These are phyloP conservation scores for Manis pentadactyla DNA, from an alignment of 2,797 vertebrate species.

Conservation along the genomic window DNA sequence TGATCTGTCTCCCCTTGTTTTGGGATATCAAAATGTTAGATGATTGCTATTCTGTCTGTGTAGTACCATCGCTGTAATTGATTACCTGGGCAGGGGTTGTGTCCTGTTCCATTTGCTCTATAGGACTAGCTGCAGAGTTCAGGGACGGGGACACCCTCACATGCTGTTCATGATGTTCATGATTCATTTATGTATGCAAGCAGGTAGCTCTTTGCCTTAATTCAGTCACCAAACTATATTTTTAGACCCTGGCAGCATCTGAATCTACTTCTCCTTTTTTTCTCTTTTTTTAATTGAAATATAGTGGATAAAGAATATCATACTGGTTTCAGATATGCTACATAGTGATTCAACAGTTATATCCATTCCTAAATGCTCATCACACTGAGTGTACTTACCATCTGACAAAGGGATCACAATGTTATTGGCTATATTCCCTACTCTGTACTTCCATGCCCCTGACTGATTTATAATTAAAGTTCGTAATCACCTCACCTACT, in stretches of 20 bases:
- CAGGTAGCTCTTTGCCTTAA: neutral
- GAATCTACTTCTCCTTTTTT: neutral
- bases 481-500: too few species aligned
- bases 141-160: too few species aligned
- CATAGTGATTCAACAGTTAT: too few species aligned
- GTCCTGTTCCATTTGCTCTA: neutral
- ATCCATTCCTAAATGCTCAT: too few species aligned
- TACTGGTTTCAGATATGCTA: too few species aligned
- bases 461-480: too few species aligned
- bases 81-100: neutral
- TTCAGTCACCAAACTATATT: neutral
- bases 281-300: too few species aligned
- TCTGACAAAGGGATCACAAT: too few species aligned
- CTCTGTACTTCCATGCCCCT: too few species aligned
- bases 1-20: neutral
- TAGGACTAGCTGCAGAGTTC: neutral
- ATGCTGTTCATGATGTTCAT: neutral
- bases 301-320: too few species aligned
- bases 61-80: neutral
- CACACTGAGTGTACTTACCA: too few species aligned
- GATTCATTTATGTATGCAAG: neutral
- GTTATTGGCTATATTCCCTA: too few species aligned
- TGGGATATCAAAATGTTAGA: neutral
- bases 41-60: neutral
- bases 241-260: neutral